These are phyloP conservation scores for Drosophila watanabei DNA, from an alignment of 1,140 invertebrate genomes.

Conservation along the genomic window DNA sequence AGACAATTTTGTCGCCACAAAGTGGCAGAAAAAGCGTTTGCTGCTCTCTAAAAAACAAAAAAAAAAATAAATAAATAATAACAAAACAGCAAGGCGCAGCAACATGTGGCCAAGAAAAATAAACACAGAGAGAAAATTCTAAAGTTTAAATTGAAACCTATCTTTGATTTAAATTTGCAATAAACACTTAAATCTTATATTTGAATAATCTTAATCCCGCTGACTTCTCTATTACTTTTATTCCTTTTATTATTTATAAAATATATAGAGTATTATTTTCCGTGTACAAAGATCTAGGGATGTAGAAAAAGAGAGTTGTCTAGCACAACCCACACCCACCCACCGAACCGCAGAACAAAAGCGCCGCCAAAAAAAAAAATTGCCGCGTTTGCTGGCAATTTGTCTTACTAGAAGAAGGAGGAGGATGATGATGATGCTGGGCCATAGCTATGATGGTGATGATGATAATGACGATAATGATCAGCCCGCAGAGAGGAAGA, in stretches of 20 bases:
- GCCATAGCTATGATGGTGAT: conserved; percentile 38
- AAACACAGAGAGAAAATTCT: background rate
- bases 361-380: conserved; percentile 60
- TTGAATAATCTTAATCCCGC: too few relatives aligned
- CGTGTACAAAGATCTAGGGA: background rate
- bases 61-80: conserved; percentile 16
- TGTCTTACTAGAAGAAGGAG: conserved; percentile 43
- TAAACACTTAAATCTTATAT: too few relatives aligned
- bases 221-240: background rate
- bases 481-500: conserved; percentile 26
- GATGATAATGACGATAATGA: conserved; percentile 28
- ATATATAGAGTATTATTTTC: background rate
- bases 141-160: background rate
- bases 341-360: conserved; percentile 60
- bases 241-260: too few relatives aligned
- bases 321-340: conserved; percentile 34
- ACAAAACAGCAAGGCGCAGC: conserved; percentile 57
- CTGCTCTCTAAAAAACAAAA: conserved; percentile 22
- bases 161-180: too few relatives aligned
- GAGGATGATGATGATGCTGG: conserved; percentile 32
- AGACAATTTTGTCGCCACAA: conserved; percentile 59
- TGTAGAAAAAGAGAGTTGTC: conserved; percentile 8
- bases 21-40: conserved; percentile 42
- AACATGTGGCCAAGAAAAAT: conserved; percentile 62
- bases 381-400: conserved; percentile 45